Percentiles rank a stretch among this genome's conserved stretches.
phyloP scores from a whole-genome alignment of 2,113 vertebrate species.

The Atractosteus spatula region DNA sequence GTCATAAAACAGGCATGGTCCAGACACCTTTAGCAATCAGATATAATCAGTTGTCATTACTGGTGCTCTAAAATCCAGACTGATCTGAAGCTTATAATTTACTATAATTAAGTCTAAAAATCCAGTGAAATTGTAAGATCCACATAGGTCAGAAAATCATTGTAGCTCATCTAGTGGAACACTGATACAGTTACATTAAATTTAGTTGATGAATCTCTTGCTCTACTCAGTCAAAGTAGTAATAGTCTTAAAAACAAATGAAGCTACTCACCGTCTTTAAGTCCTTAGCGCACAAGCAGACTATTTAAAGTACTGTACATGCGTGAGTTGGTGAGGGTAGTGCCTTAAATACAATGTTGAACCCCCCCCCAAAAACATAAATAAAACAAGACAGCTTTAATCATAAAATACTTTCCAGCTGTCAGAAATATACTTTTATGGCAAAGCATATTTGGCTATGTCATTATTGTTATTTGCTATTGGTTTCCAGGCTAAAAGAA shows the following conservation, averaged over 20 bases:
- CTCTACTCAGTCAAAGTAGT: neutral
- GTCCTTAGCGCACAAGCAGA: neutral
- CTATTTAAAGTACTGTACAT: neutral
- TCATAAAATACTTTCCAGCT: neutral
- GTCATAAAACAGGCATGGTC: neutral
- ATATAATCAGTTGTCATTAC: no score
- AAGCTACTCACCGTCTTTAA: slow-evolving; percentile 11
- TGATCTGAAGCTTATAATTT: no score
- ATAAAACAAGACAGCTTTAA: slow-evolving; percentile 27
- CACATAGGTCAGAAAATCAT: neutral
- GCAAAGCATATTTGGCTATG: slow-evolving; percentile 52
- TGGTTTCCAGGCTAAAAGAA: slow-evolving; percentile 25
- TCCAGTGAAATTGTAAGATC: neutral
- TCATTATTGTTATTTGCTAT: slow-evolving; percentile 31
- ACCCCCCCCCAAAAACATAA: neutral
- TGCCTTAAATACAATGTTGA: slow-evolving; percentile 40
- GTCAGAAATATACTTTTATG: slow-evolving; percentile 39
- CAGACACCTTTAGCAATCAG: neutral
- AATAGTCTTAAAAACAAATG: neutral
- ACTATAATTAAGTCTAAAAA: neutral
- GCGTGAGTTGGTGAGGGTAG: neutral
- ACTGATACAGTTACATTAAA: no score
- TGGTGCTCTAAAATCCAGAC: no score
- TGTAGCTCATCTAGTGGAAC: no score
- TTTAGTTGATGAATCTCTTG: no score